phyloP scores from a whole-genome alignment of 2,888 invertebrate genomes.

The Volucella bombylans region DNA sequence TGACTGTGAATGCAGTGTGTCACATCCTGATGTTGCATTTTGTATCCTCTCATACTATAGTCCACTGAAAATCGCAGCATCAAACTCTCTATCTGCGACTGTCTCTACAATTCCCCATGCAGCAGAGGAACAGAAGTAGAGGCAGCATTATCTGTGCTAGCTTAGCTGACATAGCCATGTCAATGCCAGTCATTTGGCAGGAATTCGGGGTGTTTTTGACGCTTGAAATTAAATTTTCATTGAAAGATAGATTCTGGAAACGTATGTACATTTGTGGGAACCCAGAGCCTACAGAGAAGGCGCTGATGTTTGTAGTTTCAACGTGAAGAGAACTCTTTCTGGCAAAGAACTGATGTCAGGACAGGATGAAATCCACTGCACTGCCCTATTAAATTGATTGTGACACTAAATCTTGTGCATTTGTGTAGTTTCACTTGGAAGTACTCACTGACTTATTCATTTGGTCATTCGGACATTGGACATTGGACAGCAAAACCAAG shows the following conservation, averaged over 20 bases:
- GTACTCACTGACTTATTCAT: too few species aligned
- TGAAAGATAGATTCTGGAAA: not conserved
- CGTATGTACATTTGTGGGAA: too few species aligned
- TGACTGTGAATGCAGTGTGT: slow-evolving; percentile 1
- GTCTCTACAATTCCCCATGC: not conserved
- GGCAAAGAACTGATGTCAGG: too few species aligned
- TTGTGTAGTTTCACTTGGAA: too few species aligned
- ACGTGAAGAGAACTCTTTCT: too few species aligned
- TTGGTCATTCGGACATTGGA: too few species aligned
- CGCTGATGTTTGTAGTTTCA: too few species aligned
- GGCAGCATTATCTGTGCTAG: not conserved
- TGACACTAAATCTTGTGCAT: too few species aligned
- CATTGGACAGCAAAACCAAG: too few species aligned
- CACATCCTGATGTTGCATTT: not conserved
- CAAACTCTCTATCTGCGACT: not conserved
- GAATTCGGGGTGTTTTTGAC: slow-evolving; percentile 23
- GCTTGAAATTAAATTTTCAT: slow-evolving; percentile 48
- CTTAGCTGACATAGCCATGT: slow-evolving; percentile 11
- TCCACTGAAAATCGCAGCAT: not conserved
- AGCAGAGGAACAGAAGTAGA: not conserved
- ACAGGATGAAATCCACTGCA: too few species aligned
- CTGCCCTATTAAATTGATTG: too few species aligned
- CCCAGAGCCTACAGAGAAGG: too few species aligned
- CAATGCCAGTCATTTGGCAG: slow-evolving; percentile 37
- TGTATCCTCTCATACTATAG: not conserved